phyloP scores from a whole-genome alignment of 2,113 vertebrate species.

The Tor tambroides region DNA sequence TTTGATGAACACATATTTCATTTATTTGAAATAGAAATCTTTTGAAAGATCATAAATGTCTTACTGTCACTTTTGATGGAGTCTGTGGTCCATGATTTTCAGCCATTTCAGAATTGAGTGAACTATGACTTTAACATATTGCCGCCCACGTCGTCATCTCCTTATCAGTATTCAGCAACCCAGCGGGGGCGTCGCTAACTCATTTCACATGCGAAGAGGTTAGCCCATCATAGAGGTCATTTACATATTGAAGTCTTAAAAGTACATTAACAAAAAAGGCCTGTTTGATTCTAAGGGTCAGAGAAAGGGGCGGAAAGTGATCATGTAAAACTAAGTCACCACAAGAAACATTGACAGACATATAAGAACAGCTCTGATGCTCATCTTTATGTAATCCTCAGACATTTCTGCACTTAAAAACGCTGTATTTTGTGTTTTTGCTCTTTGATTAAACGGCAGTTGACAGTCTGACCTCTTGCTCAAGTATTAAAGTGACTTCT shows the following conservation, averaged over 20 bases:
- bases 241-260: conserved; percentile 28
- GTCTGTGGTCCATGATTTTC: neutral
- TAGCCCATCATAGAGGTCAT: conserved; percentile 11
- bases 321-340: neutral
- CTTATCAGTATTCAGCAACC: conserved; percentile 2
- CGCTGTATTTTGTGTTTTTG: neutral
- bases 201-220: conserved; percentile 3
- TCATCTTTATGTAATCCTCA: conserved; percentile 3
- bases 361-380: conserved; percentile 65
- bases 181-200: neutral
- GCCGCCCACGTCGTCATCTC: neutral
- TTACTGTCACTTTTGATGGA: neutral
- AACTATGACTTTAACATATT: conserved; percentile 3
- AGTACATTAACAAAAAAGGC: neutral
- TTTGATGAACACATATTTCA: neutral
- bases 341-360: conserved; percentile 66
- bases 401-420: neutral
- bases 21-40: neutral
- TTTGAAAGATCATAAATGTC: neutral
- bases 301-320: neutral
- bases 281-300: neutral
- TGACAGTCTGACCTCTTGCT: conserved; percentile 16
- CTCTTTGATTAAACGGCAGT: conserved; percentile 8
- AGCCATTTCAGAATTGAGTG: neutral
- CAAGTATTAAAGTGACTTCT: conserved; percentile 3